Percentiles rank a stretch among this genome's conserved stretches.
Evolutionary conservation across 2,113 vertebrate species (phyloP).

Genomic region (Diglossa brunneiventris): DNA sequence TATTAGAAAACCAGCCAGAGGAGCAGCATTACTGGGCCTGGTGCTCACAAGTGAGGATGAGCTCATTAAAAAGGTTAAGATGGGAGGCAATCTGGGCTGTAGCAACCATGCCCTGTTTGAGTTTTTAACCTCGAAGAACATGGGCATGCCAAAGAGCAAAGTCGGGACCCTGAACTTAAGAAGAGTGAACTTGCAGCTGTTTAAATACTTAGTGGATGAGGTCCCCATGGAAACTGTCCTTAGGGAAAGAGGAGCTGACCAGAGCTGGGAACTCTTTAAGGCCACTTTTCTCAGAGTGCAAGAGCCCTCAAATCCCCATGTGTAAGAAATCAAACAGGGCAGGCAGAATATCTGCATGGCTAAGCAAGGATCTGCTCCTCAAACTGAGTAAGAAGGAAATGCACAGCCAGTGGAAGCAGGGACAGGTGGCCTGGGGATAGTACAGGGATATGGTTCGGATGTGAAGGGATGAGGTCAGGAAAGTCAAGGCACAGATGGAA

Average conservation of each 20-base stretch:
- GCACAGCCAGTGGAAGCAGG: not conserved
- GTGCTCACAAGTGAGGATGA: not conserved
- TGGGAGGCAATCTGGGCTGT: not conserved
- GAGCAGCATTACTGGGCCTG: not conserved
- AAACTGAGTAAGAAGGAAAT: not conserved
- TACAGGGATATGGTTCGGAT: not conserved
- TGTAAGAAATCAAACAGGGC: not conserved
- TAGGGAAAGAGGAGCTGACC: not conserved
- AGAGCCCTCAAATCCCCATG: not conserved
- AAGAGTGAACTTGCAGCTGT: not conserved
- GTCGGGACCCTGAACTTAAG: not conserved
- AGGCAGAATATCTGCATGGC: not conserved
- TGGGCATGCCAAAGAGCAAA: not conserved
- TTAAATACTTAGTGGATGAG: not conserved
- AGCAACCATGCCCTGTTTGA: not conserved
- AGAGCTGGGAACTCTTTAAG: not conserved
- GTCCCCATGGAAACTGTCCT: no score
- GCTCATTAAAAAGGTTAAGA: not conserved
- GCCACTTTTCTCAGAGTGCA: not conserved
- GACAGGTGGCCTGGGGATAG: not conserved
- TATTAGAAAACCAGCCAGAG: not conserved
- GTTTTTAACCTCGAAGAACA: not conserved
- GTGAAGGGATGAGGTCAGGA: no score
- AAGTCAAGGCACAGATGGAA: no score
- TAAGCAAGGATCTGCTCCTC: not conserved